Evolutionary conservation across 1,140 invertebrate species (phyloP).

Genomic region (Zaprionus gabonicus): DNA sequence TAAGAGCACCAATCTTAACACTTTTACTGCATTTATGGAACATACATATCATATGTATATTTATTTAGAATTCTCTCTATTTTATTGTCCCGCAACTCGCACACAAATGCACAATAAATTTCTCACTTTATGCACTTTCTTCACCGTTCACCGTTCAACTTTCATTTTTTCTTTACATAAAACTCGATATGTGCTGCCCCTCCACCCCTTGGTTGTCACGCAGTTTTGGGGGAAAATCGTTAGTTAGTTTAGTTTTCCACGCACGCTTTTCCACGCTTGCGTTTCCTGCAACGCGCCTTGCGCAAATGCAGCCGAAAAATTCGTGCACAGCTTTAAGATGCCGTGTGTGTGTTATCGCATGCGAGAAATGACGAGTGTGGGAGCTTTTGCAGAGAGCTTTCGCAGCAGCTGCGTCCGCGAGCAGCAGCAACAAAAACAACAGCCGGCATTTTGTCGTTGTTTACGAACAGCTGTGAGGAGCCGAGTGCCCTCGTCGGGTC

Average conservation of each 20-base stretch:
- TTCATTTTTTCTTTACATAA: slow-evolving; percentile 29
- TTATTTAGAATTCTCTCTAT: not conserved
- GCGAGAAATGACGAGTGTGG: slow-evolving; percentile 3
- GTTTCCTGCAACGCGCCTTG: slow-evolving; percentile 69
- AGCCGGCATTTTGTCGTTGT: slow-evolving; percentile 62
- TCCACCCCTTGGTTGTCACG: not conserved
- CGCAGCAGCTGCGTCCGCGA: slow-evolving; percentile 21
- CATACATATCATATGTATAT: not conserved
- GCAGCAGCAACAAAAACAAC: slow-evolving; percentile 44
- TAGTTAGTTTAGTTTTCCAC: slow-evolving; percentile 10
- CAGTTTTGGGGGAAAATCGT: slow-evolving; percentile 5
- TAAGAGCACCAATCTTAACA: no score
- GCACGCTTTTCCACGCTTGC: slow-evolving; percentile 50
- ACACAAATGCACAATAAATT: no score
- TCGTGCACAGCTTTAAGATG: slow-evolving; percentile 45
- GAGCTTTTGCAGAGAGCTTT: slow-evolving; percentile 29
- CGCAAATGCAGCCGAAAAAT: slow-evolving; percentile 74
- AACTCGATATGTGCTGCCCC: not conserved
- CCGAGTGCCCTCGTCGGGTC: not conserved
- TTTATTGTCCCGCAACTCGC: no score
- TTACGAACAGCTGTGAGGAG: slow-evolving; percentile 56
- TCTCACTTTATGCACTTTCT: not conserved
- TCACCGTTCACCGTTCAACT: not conserved
- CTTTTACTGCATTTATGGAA: no score
- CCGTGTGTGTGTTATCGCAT: slow-evolving; percentile 39